These are phyloP conservation scores for Accipiter virgatus DNA, from an alignment of 2,113 vertebrate species.

Conservation along the genomic window DNA sequence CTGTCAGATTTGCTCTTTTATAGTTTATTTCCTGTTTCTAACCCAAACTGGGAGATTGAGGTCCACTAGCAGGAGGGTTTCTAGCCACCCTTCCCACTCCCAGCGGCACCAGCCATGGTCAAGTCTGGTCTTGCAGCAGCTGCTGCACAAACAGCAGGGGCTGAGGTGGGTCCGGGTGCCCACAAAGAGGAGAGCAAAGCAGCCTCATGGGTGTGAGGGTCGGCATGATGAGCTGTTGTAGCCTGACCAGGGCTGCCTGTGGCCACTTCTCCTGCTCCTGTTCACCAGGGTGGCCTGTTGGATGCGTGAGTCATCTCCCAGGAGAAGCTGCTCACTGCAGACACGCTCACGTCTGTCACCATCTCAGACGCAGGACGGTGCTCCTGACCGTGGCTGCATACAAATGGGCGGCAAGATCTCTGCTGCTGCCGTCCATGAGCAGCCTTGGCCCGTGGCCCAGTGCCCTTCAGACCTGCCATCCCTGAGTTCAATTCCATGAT, in stretches of 20 bases:
- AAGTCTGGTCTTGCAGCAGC: neutral
- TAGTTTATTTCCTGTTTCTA: neutral
- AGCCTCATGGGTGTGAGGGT: neutral
- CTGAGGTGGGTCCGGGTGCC: neutral
- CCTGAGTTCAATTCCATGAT: neutral
- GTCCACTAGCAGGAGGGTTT: neutral
- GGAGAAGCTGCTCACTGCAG: neutral
- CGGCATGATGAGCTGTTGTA: rapidly evolving
- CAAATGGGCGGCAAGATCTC: neutral
- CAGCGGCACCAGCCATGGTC: neutral
- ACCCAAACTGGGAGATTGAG: neutral
- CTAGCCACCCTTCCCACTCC: neutral
- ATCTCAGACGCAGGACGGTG: neutral
- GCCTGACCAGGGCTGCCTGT: neutral
- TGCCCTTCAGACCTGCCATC: neutral
- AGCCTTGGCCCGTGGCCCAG: neutral
- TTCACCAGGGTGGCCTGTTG: neutral
- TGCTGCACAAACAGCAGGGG: neutral
- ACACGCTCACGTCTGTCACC: neutral
- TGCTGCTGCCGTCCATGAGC: neutral
- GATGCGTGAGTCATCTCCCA: neutral
- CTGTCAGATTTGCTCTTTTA: neutral
- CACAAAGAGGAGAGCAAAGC: neutral
- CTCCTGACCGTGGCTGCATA: neutral
- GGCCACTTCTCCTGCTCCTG: neutral